Evolutionary conservation across 2,888 invertebrate genomes (phyloP).

Genomic region (Miltochrista miniata): DNA sequence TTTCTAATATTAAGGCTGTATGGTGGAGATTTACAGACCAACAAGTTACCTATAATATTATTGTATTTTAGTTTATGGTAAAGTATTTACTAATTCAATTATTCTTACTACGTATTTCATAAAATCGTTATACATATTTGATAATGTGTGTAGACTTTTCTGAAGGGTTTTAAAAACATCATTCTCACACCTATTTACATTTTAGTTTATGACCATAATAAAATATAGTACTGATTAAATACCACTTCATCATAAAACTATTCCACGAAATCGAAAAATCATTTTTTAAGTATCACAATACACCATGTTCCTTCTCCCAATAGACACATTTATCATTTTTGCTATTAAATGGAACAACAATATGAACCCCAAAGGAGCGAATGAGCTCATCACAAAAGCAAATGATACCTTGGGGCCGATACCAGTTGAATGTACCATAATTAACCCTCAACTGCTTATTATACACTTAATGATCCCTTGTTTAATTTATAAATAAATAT

Average conservation of each 20-base stretch:
- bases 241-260: slow-evolving; percentile 26
- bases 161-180: too few species aligned
- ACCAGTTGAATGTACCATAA: slow-evolving; percentile 74
- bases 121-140: too few species aligned
- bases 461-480: slow-evolving; percentile 63
- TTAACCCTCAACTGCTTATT: slow-evolving; percentile 76
- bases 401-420: slow-evolving; percentile 77
- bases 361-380: slow-evolving; percentile 75
- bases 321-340: slow-evolving; percentile 80
- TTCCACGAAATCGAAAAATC: slow-evolving; percentile 31
- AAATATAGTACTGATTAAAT: slow-evolving; percentile 21
- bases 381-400: slow-evolving; percentile 78
- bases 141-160: too few species aligned
- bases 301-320: slow-evolving; percentile 51
- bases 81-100: too few species aligned
- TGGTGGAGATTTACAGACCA: too few species aligned
- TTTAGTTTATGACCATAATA: slow-evolving; percentile 1
- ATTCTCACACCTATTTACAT: too few species aligned
- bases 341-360: slow-evolving; percentile 78
- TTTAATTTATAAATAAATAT: slow-evolving; percentile 45
- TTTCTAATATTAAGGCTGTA: too few species aligned
- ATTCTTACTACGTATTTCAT: too few species aligned
- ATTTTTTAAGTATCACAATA: slow-evolving; percentile 39
- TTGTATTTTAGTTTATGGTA: too few species aligned
- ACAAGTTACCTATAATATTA: too few species aligned